phyloP scores from a whole-genome alignment of 2,797 vertebrate species.

The Lutjanus argentimaculatus region DNA sequence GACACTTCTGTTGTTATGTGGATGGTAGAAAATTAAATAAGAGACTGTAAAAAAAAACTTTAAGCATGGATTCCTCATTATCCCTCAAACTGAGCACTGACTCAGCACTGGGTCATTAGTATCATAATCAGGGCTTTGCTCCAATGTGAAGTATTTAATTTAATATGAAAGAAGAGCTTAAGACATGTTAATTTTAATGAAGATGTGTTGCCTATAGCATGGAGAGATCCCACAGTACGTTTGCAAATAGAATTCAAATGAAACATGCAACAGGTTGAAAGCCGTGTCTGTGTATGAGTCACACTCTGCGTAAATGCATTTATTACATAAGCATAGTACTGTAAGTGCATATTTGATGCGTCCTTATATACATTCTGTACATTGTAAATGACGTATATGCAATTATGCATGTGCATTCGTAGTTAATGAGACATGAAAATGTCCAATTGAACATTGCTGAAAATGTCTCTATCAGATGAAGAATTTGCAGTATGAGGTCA shows the following conservation, averaged over 20 bases:
- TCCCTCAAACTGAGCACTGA: not conserved
- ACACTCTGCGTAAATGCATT: not conserved
- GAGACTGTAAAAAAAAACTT: not conserved
- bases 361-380: not conserved
- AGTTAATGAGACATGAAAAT: not conserved
- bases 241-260: slow-evolving; percentile 2
- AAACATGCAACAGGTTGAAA: slow-evolving; percentile 3
- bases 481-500: not conserved
- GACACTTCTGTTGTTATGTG: not conserved
- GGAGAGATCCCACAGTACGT: not conserved
- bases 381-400: not conserved
- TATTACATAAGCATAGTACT: not conserved
- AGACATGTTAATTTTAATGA: not conserved
- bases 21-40: not conserved
- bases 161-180: not conserved
- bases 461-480: not conserved
- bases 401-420: not conserved
- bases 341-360: not conserved
- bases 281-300: not conserved
- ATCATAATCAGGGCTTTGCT: not conserved
- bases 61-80: slow-evolving; percentile 3
- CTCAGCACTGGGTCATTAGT: not conserved
- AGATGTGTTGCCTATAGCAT: not conserved
- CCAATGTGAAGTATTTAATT: not conserved
- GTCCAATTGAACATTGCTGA: not conserved